Conservation (phyloP, 2,113 vertebrate genomes). For the Cnemophilus loriae region DNA sequence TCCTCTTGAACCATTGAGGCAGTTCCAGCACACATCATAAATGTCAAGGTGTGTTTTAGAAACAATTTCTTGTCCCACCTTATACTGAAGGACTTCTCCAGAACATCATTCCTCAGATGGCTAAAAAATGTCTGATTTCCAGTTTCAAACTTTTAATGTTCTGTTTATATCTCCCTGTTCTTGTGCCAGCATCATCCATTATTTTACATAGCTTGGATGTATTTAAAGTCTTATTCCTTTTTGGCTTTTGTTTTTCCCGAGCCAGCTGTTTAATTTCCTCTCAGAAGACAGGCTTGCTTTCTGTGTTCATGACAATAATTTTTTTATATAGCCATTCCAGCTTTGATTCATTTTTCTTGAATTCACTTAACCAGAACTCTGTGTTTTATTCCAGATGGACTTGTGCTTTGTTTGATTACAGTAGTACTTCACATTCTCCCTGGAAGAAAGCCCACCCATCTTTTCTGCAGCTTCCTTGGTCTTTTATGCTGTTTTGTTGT, state of each 20-base stretch:
- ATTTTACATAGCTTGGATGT: neutral
- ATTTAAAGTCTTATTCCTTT: neutral
- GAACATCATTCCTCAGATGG: neutral
- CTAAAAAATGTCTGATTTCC: neutral
- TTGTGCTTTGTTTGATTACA: neutral
- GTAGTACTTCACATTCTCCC: neutral
- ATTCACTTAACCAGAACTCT: neutral
- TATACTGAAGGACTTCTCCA: neutral
- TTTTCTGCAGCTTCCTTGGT: neutral
- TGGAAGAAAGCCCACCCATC: neutral
- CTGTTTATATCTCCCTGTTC: neutral
- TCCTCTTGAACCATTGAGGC: neutral
- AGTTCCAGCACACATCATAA: neutral
- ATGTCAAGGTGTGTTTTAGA: neutral
- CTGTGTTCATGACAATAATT: neutral
- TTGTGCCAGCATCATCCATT: neutral
- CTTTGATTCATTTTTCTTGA: neutral
- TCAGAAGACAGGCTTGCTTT: neutral
- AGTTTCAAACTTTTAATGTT: neutral
- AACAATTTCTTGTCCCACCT: neutral
- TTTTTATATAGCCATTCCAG: neutral
- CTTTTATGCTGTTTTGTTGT: neutral
- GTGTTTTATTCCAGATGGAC: neutral
- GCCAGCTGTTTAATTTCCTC: neutral
- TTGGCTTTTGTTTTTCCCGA: neutral